Conservation (phyloP, 37 sponge, comb jelly and placozoan species). For the Chondrosia reniformis region DNA sequence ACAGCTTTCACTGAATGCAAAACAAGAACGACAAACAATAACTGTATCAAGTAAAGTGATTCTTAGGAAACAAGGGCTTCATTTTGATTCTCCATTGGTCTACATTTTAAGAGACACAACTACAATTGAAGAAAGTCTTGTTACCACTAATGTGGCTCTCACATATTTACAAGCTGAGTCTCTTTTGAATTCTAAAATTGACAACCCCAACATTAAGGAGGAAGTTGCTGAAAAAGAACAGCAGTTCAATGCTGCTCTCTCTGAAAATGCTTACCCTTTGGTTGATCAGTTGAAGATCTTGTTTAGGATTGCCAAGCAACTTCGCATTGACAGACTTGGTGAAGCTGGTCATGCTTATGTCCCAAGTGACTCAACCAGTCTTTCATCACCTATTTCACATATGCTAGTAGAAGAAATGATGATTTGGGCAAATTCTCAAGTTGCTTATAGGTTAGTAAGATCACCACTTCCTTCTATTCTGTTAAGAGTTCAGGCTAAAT, state of each 20-base stretch:
- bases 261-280: not conserved
- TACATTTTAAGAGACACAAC: not conserved
- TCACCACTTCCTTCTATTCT: slow-evolving; percentile 16
- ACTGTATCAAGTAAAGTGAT: not conserved
- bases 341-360: not conserved
- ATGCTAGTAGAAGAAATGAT: slow-evolving; percentile 46
- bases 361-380: slow-evolving; percentile 1
- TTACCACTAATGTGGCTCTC: slow-evolving; percentile 33
- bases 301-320: slow-evolving; percentile 22
- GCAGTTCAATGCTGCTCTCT: not conserved
- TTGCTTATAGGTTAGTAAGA: slow-evolving; percentile 21
- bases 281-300: slow-evolving; percentile 2
- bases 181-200: slow-evolving; percentile 10
- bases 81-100: not conserved
- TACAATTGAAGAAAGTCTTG: slow-evolving; percentile 12
- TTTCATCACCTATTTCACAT: slow-evolving; percentile 25
- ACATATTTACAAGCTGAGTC: slow-evolving; percentile 47
- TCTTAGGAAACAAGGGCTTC: not conserved
- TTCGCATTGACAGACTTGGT: slow-evolving; percentile 29
- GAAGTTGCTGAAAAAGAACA: not conserved
- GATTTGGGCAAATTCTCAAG: slow-evolving; percentile 42
- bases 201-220: not conserved
- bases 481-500: slow-evolving; percentile 26
- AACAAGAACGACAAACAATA: not conserved
- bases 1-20: slow-evolving; percentile 27